These are phyloP conservation scores for Pandemis cinnamomeana DNA, from an alignment of 2,888 invertebrate species.

Conservation along the genomic window DNA sequence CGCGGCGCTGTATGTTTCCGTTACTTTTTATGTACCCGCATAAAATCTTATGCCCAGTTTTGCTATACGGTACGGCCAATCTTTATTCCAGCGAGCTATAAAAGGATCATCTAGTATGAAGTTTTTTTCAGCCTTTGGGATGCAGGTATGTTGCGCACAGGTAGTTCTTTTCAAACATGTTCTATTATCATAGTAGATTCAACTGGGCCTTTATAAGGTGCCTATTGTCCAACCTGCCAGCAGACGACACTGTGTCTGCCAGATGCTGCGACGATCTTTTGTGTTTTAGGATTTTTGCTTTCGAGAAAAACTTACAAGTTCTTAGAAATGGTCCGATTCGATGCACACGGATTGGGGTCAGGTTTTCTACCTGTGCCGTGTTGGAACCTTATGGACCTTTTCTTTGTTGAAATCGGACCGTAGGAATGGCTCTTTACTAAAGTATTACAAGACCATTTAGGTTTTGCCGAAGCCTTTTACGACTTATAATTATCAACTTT, in stretches of 20 bases:
- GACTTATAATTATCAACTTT: constrained; percentile 47
- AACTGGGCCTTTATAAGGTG: constrained; percentile 40
- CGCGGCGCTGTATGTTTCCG: constrained; percentile 27
- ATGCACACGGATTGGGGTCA: constrained; percentile 61
- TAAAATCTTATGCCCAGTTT: constrained; percentile 35
- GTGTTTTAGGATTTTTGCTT: constrained; percentile 54
- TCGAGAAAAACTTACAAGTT: constrained; percentile 58
- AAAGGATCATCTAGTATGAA: constrained; percentile 23
- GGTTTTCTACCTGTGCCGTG: constrained; percentile 40
- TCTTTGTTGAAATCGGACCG: constrained; percentile 16
- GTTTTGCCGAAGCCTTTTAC: constrained; percentile 42
- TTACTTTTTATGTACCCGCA: constrained; percentile 41
- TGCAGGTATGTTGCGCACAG: constrained; percentile 58
- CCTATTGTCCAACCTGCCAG: constrained; percentile 57
- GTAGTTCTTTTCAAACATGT: constrained; percentile 51
- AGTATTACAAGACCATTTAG: constrained; percentile 33
- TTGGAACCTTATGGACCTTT: constrained; percentile 20
- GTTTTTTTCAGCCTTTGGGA: constrained; percentile 14
- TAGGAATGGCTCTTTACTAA: constrained; percentile 9
- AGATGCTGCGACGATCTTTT: constrained; percentile 66
- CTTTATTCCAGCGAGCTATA: constrained; percentile 15
- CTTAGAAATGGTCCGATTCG: constrained; percentile 63
- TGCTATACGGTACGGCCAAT: constrained; percentile 23
- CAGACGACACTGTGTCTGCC: constrained; percentile 76
- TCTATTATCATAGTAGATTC: constrained; percentile 24